These are phyloP conservation scores for Argyra leucocephala DNA, from an alignment of 2,888 invertebrate species.

Conservation along the genomic window DNA sequence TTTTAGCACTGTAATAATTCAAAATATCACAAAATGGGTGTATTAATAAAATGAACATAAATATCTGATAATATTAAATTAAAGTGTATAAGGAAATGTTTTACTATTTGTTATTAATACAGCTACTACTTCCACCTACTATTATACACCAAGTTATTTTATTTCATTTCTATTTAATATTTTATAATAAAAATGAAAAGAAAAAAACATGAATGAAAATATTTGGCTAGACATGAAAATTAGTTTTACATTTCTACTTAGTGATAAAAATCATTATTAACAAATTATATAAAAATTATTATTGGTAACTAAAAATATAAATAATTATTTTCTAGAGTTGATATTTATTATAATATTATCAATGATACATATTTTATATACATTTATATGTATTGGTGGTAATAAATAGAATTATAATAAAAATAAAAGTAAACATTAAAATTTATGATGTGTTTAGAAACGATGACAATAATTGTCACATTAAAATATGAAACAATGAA, in stretches of 20 bases:
- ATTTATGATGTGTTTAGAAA: too few relatives aligned
- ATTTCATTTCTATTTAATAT: too few relatives aligned
- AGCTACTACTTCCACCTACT: too few relatives aligned
- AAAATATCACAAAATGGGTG: neutral
- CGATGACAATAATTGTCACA: too few relatives aligned
- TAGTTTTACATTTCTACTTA: neutral
- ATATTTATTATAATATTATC: neutral
- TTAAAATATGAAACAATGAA: too few relatives aligned
- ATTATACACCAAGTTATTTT: too few relatives aligned
- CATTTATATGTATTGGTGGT: too few relatives aligned
- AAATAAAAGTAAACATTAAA: too few relatives aligned
- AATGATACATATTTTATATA: too few relatives aligned
- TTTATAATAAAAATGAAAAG: too few relatives aligned
- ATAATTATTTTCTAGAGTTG: neutral
- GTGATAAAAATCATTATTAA: constrained; percentile 5
- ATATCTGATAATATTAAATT: constrained; percentile 1
- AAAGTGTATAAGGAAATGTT: constrained; percentile 2
- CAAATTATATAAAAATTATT: neutral
- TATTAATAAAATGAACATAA: neutral
- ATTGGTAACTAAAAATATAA: neutral
- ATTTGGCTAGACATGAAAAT: constrained; percentile 3
- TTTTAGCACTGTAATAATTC: neutral
- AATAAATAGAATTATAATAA: too few relatives aligned
- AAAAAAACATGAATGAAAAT: neutral
- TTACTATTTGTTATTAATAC: too few relatives aligned